Evolutionary conservation across 2,888 invertebrate species (phyloP).

Genomic region (Tortrix viridana): DNA sequence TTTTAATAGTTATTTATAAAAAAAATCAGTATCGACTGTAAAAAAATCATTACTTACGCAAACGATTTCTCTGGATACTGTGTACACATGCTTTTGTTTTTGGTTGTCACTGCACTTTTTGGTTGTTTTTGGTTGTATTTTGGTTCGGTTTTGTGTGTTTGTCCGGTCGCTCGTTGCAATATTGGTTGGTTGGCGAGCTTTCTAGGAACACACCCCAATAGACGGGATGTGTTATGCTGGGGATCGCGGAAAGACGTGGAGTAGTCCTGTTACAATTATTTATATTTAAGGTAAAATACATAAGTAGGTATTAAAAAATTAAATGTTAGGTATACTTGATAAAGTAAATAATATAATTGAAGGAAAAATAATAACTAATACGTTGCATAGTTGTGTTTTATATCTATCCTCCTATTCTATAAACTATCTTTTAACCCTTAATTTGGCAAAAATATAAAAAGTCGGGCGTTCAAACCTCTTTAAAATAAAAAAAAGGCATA

Average conservation of each 20-base stretch:
- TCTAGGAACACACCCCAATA: conserved; percentile 76
- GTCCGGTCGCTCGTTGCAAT: conserved; percentile 57
- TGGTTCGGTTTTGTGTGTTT: conserved; percentile 56
- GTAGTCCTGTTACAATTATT: conserved; percentile 43
- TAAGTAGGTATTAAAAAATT: too few species aligned
- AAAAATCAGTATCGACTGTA: conserved; percentile 15
- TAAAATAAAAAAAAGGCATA: too few species aligned
- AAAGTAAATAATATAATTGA: too few species aligned
- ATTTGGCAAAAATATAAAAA: too few species aligned
- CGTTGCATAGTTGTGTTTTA: too few species aligned
- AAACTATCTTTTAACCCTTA: too few species aligned
- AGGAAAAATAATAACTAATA: too few species aligned
- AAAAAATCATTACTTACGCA: conserved; percentile 69
- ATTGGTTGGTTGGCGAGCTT: conserved; percentile 65
- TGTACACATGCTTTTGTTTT: conserved; percentile 32
- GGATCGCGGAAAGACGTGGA: conserved; percentile 55
- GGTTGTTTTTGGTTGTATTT: conserved; percentile 40
- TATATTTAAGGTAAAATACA: conserved; percentile 34
- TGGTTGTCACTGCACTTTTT: conserved; percentile 35
- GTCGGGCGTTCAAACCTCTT: too few species aligned
- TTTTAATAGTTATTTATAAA: neutral
- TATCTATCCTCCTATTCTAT: too few species aligned
- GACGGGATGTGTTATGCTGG: conserved; percentile 66
- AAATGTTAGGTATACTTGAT: too few species aligned
- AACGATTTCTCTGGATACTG: conserved; percentile 36